Percentiles rank a stretch among this genome's conserved stretches.
Conservation (phyloP, 2,797 vertebrate genomes). For the Sternotherus odoratus region DNA sequence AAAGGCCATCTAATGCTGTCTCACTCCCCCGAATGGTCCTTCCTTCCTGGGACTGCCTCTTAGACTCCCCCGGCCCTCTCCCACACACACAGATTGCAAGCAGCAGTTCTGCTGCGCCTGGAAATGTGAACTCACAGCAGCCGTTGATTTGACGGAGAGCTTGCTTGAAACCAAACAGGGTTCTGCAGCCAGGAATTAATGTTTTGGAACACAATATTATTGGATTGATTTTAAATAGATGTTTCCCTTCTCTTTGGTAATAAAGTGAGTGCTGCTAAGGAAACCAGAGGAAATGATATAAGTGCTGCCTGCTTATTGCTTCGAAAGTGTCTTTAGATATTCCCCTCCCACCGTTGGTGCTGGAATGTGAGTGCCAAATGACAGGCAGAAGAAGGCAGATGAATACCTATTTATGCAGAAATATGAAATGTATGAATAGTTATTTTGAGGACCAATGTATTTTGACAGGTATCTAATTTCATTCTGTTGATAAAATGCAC, state of each 20-base stretch:
- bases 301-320: conserved; percentile 68
- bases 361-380: conserved; percentile 61
- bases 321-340: conserved; percentile 71
- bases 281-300: conserved; percentile 63
- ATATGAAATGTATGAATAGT: conserved; percentile 77
- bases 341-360: conserved; percentile 59
- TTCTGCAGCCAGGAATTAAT: conserved; percentile 48
- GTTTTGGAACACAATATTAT: conserved; percentile 65
- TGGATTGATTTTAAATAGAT: conserved; percentile 77
- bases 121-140: neutral
- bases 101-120: neutral
- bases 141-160: neutral
- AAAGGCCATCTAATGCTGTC: fast-evolving
- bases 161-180: neutral
- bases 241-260: conserved; percentile 68
- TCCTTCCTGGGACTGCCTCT: fast-evolving
- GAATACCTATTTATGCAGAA: conserved; percentile 76
- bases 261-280: conserved; percentile 57
- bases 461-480: conserved; percentile 83
- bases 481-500: conserved; percentile 74
- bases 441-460: conserved; percentile 79
- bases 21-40: neutral
- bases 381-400: conserved; percentile 70
- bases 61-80: fast-evolving
- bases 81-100: neutral